Evolutionary conservation across 2,797 vertebrate genomes (phyloP), one percentile per base, ranked within the genome.

Genomic region (Luscinia luscinia): DNA sequence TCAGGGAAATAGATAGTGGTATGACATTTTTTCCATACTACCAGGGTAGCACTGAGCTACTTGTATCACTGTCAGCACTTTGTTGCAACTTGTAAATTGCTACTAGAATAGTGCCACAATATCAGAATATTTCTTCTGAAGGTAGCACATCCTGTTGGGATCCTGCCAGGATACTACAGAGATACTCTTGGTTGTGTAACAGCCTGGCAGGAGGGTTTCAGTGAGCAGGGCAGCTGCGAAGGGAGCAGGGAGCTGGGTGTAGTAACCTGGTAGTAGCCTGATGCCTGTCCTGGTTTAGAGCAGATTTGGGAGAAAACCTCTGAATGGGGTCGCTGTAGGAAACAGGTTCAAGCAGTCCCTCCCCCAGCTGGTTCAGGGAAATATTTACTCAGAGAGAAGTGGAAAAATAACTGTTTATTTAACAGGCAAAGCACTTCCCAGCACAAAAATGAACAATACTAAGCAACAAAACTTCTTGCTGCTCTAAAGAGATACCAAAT

Each of bases 221-320:
- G 76, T 9, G 40, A 11, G 43, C 28, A 4, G 0, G 0, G 41
- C 4, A 2, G n/a, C 73, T 26, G 52, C 9, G 2, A 6, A 26
- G 48, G 34, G 14, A 15, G 1, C 0, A 3, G 28, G 43, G 18
- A 40, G 45, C 32, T 34, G 5, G 7, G 1, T 40, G 55, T 9
- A 23, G 34, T 36, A 26, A 36, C 15, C 57, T 36, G 57, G 18
- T 17, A 58, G 57, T 26, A 91, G 54, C 45, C 32, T 0, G 2
- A 38, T 41, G 27, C 40, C 72, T 49, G 26, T 27, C 26, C 49
- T 27, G 49, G 26, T 51, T 51, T 27, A 51, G 49, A 9, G 49
- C 26, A 51, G 27, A 27, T 51, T 28, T 27, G 49, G 49, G 49
- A 51, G 49, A 51, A 51, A 51, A 51, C 15, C 26, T 51, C 26